Evolutionary conservation across 2,113 vertebrate genomes (phyloP).

Genomic region (Columba janthina): DNA sequence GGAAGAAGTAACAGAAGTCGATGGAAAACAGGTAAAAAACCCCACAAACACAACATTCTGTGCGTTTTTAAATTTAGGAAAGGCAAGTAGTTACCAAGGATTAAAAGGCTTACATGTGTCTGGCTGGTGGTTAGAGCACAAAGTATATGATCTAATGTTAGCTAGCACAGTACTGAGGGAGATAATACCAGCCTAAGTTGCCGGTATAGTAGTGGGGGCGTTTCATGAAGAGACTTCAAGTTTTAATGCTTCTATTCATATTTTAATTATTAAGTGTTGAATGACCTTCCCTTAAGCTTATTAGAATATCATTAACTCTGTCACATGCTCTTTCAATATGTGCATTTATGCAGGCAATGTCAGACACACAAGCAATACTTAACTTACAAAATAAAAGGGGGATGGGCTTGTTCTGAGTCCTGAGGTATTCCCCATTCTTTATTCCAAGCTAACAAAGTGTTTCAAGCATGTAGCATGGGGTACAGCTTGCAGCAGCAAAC

Average conservation of each 20-base stretch:
- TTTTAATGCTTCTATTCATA: not conserved
- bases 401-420: not conserved
- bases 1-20: slow-evolving; percentile 89
- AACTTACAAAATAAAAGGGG: not conserved
- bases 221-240: not conserved
- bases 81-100: not conserved
- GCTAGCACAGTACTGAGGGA: not conserved
- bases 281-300: not conserved
- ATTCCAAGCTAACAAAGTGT: not conserved
- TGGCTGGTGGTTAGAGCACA: not conserved
- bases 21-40: slow-evolving; percentile 83
- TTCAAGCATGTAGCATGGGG: not conserved
- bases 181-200: not conserved
- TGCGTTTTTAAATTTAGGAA: not conserved
- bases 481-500: not conserved
- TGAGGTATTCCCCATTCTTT: not conserved
- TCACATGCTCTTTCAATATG: not conserved
- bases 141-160: not conserved
- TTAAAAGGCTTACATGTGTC: not conserved
- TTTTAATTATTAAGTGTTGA: not conserved
- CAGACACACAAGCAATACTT: not conserved
- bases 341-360: not conserved
- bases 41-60: not conserved
- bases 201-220: not conserved
- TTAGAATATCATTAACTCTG: not conserved